phyloP scores from a whole-genome alignment of 64 coral and sea anemone genomes.

The Dendrophyllia cribrosa region DNA sequence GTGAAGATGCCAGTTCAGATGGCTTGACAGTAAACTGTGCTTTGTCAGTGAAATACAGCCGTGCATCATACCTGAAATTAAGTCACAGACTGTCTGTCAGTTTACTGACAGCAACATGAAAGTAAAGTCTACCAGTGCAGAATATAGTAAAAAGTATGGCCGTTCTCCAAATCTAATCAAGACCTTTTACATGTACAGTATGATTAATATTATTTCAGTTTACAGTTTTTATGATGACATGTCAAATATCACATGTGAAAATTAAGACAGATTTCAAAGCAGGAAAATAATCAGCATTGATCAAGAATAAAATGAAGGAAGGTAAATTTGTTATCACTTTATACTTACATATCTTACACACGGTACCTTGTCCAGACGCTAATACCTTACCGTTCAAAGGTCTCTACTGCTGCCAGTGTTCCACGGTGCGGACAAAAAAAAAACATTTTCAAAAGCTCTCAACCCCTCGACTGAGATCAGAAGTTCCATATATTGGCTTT shows the following conservation, averaged over 20 bases:
- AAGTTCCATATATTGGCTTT: neutral
- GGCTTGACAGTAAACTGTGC: slow-evolving; percentile 58
- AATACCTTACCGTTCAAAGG: slow-evolving; percentile 15
- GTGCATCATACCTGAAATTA: slow-evolving; percentile 69
- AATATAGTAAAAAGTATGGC: neutral
- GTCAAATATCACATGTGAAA: neutral
- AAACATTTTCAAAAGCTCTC: neutral
- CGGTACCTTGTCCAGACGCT: neutral
- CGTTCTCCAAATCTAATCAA: no score
- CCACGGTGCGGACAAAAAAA: slow-evolving; percentile 3
- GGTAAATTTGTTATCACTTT: neutral
- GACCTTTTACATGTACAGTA: no score
- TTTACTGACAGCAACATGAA: neutral
- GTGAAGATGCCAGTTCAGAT: neutral
- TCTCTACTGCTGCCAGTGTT: slow-evolving; percentile 13
- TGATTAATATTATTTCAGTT: no score
- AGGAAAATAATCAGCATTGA: neutral
- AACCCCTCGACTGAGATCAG: neutral
- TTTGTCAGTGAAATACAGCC: slow-evolving; percentile 73
- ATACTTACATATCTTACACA: neutral
- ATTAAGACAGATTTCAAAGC: neutral
- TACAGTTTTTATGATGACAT: no score
- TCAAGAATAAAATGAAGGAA: no score
- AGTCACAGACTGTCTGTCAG: neutral
- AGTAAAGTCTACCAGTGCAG: neutral